Evolutionary conservation across 2,888 invertebrate species (phyloP).

Genomic region (Agrilus biguttatus): DNA sequence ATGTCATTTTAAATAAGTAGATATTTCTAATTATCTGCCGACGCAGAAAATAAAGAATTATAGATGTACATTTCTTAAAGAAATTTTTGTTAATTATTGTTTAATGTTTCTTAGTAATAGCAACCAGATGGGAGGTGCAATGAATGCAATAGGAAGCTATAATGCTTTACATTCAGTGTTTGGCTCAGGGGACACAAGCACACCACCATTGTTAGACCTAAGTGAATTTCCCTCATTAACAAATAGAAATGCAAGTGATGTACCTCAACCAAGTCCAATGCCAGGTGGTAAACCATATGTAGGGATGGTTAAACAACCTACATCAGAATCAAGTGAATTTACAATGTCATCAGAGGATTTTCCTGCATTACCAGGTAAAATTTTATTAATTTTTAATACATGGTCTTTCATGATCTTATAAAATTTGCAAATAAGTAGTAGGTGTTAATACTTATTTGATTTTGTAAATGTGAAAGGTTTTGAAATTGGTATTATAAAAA

Average conservation of each 20-base stretch:
- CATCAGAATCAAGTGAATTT: conserved; percentile 83
- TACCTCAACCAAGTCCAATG: conserved; percentile 70
- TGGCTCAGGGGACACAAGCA: conserved; percentile 43
- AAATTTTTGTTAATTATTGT: background rate
- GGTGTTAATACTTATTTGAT: too few species aligned
- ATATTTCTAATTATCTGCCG: background rate
- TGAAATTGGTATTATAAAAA: too few species aligned
- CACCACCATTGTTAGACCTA: conserved; percentile 78
- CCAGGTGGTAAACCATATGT: conserved; percentile 90
- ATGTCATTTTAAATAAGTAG: background rate
- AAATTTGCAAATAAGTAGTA: too few species aligned
- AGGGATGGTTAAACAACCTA: conserved; percentile 91
- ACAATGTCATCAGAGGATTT: conserved; percentile 99
- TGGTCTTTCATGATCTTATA: too few species aligned
- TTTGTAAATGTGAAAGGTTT: too few species aligned
- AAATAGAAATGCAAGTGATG: conserved; percentile 64
- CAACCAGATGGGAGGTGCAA: conserved; percentile 40
- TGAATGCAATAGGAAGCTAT: conserved; percentile 48
- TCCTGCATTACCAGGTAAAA: conserved; percentile 88
- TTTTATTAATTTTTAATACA: too few species aligned
- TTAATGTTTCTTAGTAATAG: conserved; percentile 32
- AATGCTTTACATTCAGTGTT: conserved; percentile 68
- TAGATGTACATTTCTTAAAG: background rate
- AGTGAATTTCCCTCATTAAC: conserved; percentile 89
- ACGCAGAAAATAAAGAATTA: background rate